Percentiles rank a stretch among this genome's conserved stretches.
phyloP scores from a whole-genome alignment of 2,113 vertebrate species.

The Etheostoma spectabile region DNA sequence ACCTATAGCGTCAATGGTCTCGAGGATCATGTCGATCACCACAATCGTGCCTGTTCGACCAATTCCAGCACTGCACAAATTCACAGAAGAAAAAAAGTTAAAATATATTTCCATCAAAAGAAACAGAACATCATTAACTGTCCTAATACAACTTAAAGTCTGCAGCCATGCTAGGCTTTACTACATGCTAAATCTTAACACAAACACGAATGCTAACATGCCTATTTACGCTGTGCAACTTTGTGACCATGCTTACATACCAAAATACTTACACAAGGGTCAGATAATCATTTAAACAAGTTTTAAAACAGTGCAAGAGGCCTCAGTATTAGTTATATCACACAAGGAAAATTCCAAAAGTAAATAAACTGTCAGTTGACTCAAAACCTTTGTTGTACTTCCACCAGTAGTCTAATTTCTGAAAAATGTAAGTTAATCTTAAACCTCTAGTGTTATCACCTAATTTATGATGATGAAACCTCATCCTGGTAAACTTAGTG shows the following conservation, averaged over 20 bases:
- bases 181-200: neutral
- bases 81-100: constrained; percentile 46
- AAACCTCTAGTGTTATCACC: constrained; percentile 12
- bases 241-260: constrained; percentile 10
- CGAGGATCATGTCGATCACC: constrained; percentile 95
- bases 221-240: neutral
- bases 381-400: constrained; percentile 45
- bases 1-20: constrained; percentile 91
- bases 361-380: constrained; percentile 61
- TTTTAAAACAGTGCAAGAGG: constrained; percentile 13
- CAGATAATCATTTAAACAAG: constrained; percentile 29
- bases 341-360: constrained; percentile 62
- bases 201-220: neutral
- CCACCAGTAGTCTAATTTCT: constrained; percentile 61
- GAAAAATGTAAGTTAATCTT: constrained; percentile 46
- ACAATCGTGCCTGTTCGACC: constrained; percentile 97
- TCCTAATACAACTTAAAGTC: neutral
- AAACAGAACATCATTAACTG: neutral
- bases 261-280: constrained; percentile 1
- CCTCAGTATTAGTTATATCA: constrained; percentile 35
- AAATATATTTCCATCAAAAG: neutral
- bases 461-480: constrained; percentile 16
- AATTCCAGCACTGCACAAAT: constrained; percentile 91
- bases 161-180: neutral
- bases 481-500: neutral